Base-by-base conservation (phyloP, 2,888 invertebrate species). In the Phania funesta region DNA sequence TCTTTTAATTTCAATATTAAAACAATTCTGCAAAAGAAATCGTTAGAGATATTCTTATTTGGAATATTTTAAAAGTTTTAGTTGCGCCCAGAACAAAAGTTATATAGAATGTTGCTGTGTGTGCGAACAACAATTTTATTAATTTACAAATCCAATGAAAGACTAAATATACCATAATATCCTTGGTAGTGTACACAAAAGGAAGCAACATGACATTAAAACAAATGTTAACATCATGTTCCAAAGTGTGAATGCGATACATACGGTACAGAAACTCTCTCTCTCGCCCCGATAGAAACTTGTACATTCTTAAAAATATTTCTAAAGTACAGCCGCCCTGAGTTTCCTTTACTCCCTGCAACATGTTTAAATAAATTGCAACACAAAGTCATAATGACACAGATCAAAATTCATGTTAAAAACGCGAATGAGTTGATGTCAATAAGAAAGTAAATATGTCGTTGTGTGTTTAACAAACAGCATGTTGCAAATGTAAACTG, bases 301-400 rank as follows among this genome's bases (percentile, higher is more conserved):
- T n/a, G n/a, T n/a, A n/a, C 38, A 38, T 35, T 54, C 11, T 2
- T 3, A 18, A n/a, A 35, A 32, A 29, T 29, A 8, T 38, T 41
- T 62, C n/a, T 26, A 20, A 68, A 38, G 22, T 11, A 20, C 41
- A 18, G n/a, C 20, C 32, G 20, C 16, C 22, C 22, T n/a, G 29
- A 29, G 16, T 18, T 68, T 32, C 4, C 18, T 24, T 35, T 32
- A 18, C 41, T 35, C 13, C 16, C 29, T 56, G 64, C 58, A 76
- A 54, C 41, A 48, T 56, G 48, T 64, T 41, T 13, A 24, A 11
- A 62, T 73, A 64, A 81, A 78, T 74, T 82, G 62, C 77, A 77
- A 46, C 56, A 74, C 73, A 82, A 77, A 74, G 68, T 54, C 62
- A 77, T 58, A 64, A 68, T 77, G 77, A 82, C 81, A 82, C 77